phyloP scores from a whole-genome alignment of 1,140 invertebrate species.

The Caenorhabditis latens region DNA sequence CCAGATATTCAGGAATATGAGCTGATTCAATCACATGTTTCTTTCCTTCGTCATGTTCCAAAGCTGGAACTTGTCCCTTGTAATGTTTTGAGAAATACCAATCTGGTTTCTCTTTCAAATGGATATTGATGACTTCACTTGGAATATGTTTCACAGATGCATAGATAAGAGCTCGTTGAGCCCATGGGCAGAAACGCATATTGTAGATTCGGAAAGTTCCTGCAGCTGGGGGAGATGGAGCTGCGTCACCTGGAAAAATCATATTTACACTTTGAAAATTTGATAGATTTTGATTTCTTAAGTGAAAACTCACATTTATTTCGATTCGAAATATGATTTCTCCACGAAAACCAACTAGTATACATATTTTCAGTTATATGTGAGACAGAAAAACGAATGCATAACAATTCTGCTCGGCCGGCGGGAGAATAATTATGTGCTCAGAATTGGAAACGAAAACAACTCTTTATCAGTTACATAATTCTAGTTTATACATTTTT shows the following conservation, averaged over 20 bases:
- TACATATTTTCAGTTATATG: not conserved
- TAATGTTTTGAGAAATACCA: constrained; percentile 65
- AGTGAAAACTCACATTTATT: too few species aligned
- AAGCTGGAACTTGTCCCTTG: constrained; percentile 60
- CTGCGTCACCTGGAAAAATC: constrained; percentile 68
- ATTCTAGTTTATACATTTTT: too few species aligned
- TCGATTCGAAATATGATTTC: not conserved
- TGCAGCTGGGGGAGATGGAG: constrained; percentile 43
- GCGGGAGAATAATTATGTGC: too few species aligned
- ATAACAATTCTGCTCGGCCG: too few species aligned
- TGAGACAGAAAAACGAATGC: too few species aligned
- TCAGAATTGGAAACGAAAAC: too few species aligned
- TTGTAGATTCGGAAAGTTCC: constrained; percentile 59
- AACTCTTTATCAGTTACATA: too few species aligned
- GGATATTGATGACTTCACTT: constrained; percentile 63
- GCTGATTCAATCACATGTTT: constrained; percentile 56
- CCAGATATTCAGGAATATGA: constrained; percentile 62
- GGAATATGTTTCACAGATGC: constrained; percentile 49
- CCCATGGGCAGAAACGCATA: constrained; percentile 64
- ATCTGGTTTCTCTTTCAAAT: constrained; percentile 61
- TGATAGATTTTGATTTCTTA: not conserved
- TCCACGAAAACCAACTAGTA: too few species aligned
- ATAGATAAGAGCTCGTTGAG: constrained; percentile 57
- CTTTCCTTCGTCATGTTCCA: constrained; percentile 61
- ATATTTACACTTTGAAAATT: not conserved